Evolutionary conservation across 2,888 invertebrate genomes (phyloP).

Genomic region (Mechanitis mazaeus): DNA sequence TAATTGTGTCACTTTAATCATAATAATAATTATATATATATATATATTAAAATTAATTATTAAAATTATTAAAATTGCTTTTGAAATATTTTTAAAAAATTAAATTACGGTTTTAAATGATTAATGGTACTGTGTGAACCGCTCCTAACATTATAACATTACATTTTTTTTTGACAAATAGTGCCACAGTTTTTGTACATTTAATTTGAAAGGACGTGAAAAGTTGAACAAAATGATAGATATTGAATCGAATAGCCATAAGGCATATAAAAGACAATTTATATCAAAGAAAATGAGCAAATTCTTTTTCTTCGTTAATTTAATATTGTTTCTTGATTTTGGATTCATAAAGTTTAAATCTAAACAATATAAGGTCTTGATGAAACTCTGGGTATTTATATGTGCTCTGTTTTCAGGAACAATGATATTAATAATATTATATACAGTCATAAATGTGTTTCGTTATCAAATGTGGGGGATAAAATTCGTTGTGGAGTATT

Average conservation of each 20-base stretch:
- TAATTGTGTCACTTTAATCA: no score
- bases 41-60: no score
- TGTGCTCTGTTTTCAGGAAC: background rate
- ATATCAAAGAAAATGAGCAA: background rate
- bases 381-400: background rate
- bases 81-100: no score
- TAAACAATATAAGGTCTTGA: background rate
- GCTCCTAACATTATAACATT: no score
- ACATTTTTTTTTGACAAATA: no score
- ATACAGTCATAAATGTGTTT: no score
- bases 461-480: background rate
- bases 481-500: background rate
- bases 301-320: background rate
- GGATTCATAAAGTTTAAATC: conserved; percentile 1
- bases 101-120: no score
- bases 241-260: background rate
- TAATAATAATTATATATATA: no score
- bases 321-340: background rate
- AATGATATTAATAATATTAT: background rate
- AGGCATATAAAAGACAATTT: background rate
- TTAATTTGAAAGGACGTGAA: no score
- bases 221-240: background rate
- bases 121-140: no score
- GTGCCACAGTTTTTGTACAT: no score
- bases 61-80: no score